Conservation (phyloP, 2,888 invertebrate genomes). For the Petrolisthes manimaculis region DNA sequence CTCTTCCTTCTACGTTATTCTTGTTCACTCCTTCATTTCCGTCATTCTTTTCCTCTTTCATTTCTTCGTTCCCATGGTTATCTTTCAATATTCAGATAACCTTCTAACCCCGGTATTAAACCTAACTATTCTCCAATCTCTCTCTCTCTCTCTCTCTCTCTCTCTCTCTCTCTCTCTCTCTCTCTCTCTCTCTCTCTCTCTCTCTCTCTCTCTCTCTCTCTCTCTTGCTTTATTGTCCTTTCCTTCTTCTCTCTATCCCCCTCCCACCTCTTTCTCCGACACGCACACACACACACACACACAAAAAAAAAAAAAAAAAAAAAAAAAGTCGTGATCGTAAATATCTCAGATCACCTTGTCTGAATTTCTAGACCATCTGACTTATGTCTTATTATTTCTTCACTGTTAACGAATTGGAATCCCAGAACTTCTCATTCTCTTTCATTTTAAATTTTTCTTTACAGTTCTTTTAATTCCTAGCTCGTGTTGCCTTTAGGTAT, state of each 20-base stretch:
- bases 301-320: background rate
- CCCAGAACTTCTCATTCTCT: too few relatives aligned
- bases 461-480: too few relatives aligned
- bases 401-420: too few relatives aligned
- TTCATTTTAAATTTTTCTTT: too few relatives aligned
- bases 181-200: background rate
- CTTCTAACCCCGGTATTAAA: background rate
- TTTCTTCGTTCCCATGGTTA: background rate
- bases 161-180: background rate
- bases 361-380: slow-evolving; percentile 3
- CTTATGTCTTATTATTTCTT: too few relatives aligned
- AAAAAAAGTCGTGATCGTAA: background rate
- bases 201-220: slow-evolving; percentile 9
- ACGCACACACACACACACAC: too few relatives aligned
- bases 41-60: background rate
- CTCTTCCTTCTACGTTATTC: background rate
- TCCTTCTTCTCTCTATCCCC: background rate
- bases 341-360: background rate
- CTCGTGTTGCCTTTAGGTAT: too few relatives aligned
- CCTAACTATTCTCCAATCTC: background rate
- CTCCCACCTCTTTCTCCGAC: background rate
- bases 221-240: background rate
- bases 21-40: background rate
- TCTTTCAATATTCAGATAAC: background rate
- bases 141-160: slow-evolving; percentile 8